phyloP scores from a whole-genome alignment of 2,113 vertebrate genomes.

The Ranitomeya imitator region DNA sequence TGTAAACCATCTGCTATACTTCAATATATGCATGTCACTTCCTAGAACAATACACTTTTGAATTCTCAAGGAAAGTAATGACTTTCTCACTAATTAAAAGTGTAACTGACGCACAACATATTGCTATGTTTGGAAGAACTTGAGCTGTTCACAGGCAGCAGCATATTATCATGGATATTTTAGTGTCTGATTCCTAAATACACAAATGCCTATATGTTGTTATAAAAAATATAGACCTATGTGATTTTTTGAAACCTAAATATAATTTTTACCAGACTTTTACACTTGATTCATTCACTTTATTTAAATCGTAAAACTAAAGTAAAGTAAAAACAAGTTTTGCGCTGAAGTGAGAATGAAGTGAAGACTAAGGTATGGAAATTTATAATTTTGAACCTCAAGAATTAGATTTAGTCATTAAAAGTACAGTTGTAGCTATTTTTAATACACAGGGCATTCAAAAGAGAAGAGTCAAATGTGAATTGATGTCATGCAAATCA shows the following conservation, averaged over 20 bases:
- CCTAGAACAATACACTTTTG: slow-evolving; percentile 23
- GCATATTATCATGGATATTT: not conserved
- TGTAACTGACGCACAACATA: slow-evolving; percentile 45
- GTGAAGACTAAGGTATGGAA: too few species aligned
- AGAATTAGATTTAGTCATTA: too few species aligned
- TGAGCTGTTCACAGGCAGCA: slow-evolving; percentile 17
- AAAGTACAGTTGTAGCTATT: too few species aligned
- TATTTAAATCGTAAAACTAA: not conserved
- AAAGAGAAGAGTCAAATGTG: too few species aligned
- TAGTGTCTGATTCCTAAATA: not conserved
- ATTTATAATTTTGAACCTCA: too few species aligned
- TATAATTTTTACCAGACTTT: not conserved
- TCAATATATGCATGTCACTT: slow-evolving; percentile 24
- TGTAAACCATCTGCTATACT: slow-evolving; percentile 30
- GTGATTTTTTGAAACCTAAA: not conserved
- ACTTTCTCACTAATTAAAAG: slow-evolving; percentile 43
- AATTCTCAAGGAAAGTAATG: slow-evolving; percentile 37
- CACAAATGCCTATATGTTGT: not conserved
- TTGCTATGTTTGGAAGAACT: slow-evolving; percentile 32
- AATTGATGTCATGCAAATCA: too few species aligned
- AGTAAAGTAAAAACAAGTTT: not conserved
- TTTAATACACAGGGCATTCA: too few species aligned
- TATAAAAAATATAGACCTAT: not conserved
- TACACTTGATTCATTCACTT: not conserved
- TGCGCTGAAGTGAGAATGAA: not conserved